phyloP scores from a whole-genome alignment of 1,140 invertebrate genomes.

The Drosophila rufa region DNA sequence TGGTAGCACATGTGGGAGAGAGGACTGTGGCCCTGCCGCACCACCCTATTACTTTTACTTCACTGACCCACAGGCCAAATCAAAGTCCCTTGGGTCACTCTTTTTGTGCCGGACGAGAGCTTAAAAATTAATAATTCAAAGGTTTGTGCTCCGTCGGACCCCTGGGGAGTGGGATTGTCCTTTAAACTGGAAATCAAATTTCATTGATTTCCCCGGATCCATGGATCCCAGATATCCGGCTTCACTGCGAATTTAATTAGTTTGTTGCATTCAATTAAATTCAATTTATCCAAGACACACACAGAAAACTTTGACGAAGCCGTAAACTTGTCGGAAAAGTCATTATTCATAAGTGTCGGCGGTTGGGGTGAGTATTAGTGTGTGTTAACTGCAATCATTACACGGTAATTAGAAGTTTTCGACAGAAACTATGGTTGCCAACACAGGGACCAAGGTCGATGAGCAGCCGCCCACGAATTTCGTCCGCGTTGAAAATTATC shows the following conservation, averaged over 20 bases:
- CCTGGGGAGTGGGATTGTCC: constrained; percentile 12
- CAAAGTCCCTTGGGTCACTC: constrained; percentile 58
- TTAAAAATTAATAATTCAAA: constrained; percentile 84
- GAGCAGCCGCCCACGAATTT: not conserved
- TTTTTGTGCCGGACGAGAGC: constrained; percentile 39
- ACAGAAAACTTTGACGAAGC: constrained; percentile 51
- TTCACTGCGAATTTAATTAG: constrained; percentile 52
- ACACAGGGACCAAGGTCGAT: constrained; percentile 14
- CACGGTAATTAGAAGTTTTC: constrained; percentile 75
- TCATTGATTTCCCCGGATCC: constrained; percentile 51
- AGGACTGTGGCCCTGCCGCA: constrained; percentile 21
- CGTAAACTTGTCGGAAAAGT: constrained; percentile 52
- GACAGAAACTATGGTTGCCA: constrained; percentile 44
- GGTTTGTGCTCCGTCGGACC: constrained; percentile 56
- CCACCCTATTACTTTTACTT: constrained; percentile 68
- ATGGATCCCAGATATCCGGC: not conserved
- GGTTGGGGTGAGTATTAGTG: not conserved
- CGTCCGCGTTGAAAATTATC: constrained; percentile 15
- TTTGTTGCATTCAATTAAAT: constrained; percentile 61
- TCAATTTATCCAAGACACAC: constrained; percentile 52
- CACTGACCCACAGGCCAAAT: constrained; percentile 72
- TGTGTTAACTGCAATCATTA: constrained; percentile 70
- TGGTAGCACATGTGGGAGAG: constrained; percentile 37
- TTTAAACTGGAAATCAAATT: constrained; percentile 54
- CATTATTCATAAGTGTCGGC: constrained; percentile 62